Evolutionary conservation across 1,140 invertebrate genomes (phyloP), one percentile per base, ranked within the genome.

Genomic region (Lucilia cuprina): DNA sequence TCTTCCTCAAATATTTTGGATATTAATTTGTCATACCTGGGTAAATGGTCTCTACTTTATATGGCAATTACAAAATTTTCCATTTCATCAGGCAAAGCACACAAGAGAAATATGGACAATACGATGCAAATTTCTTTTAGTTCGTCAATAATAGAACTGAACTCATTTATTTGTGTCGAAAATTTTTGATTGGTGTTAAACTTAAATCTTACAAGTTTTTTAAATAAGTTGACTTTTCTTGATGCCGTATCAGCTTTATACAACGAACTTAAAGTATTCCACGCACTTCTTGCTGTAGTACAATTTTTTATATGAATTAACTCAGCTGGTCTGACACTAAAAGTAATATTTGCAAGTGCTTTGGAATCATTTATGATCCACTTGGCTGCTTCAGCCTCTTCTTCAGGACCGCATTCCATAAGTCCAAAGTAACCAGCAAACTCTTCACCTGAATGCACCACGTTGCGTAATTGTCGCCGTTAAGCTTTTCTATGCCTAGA

Each of bases 51-150:
- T 25, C 84, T 60, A 41, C 82, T 83, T 35, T 85, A 74, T 10
- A 83, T 70, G 25, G 82, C 84, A 25, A 84, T 82, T 4, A 85
- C 84, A 50, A 85, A 85, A 70, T 47, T 83, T 47, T 85, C 84
- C 82, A 83, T 83, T 83, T 85, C 84, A 13, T 85, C 82, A 7
- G 84, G 84, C 47, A 85, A 50, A 50, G 14, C 41, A 21, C 84
- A 85, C 17, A 83, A 74, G 19, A 83, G 49, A 25, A 85, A 17
- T 5, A 82, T 80, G 13, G 50, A 74, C 30, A 84, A 55, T 34
- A 74, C 19, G 65, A 82, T 65, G 14, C 19, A 41, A 65, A 84
- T 83, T 47, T 47, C 70, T 35, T 83, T 84, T 19, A 84, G 49
- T 41, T 60, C 74, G 25, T 84, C 74, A n/a, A 83, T 47, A 17